Evolutionary conservation across 2,113 vertebrate species (phyloP), one percentile per base, ranked within the genome.

Genomic region (Salvelinus fontinalis): DNA sequence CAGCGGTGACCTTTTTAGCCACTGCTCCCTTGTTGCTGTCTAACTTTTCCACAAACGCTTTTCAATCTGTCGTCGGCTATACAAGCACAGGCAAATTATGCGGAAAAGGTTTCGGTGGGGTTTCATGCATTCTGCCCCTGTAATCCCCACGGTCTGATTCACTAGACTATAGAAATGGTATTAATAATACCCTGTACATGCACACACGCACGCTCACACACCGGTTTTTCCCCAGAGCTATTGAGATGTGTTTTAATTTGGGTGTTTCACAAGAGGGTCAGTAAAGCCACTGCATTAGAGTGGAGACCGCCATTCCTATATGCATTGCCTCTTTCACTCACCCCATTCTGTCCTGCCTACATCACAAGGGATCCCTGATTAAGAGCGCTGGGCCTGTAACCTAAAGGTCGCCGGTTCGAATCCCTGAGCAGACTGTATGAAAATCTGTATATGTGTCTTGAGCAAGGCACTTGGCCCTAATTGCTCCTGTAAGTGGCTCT

Each of bases 1-100:
- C 83, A 87, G 84, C 77, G 88, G 79, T 88, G 81, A 82, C 85
- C 78, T 78, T 77, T 77, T 29, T 13, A 70, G 74, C 79, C 73
- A 83, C 31, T 48, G 27, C 20, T 80, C 69, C 76, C 79, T 22
- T 73, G 44, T 49, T 4, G 20, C 72, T 14, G 1, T 75, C 64
- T 60, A 74, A 76, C 83, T 71, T 75, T 75, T 79, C 70, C 22
- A 27, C 14, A 13, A 75, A 44, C 44, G n/a, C 77, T 82, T 84
- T 13, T 90, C 83, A 90, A 87, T 91, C 87, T 90, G 89, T 92
- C 87, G 34, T 85, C 90, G 83, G 74, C 77, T 81, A 84, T 88
- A 86, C 77, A 82, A 54, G 57, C 68, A 44, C 14, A 60, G 68
- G 65, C 75, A 44, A 74, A 80, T 5, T 44, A 81, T 81, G 75